These are phyloP conservation scores for Lampris megalopsis DNA, from an alignment of 2,113 vertebrate genomes.

Conservation along the genomic window DNA sequence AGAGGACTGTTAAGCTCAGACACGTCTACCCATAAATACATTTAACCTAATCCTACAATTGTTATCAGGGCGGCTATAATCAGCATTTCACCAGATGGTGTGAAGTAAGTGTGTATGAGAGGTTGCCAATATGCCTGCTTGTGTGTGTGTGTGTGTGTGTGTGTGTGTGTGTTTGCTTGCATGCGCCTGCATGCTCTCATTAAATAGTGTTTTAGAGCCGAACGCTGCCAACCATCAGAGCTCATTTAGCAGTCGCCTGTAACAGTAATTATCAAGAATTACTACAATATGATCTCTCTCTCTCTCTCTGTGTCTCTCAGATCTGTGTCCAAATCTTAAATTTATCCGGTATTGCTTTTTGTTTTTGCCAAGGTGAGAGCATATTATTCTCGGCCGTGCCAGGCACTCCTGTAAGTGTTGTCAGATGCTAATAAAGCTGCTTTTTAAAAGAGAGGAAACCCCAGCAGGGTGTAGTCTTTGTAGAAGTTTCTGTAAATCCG, in stretches of 20 bases:
- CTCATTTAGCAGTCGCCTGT: constrained; percentile 56
- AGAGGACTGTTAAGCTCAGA: constrained; percentile 35
- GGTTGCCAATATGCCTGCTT: background rate
- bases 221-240: constrained; percentile 53
- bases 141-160: background rate
- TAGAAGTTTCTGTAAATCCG: constrained; percentile 11
- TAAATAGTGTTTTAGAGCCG: constrained; percentile 51
- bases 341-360: constrained; percentile 37
- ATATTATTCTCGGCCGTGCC: constrained; percentile 42
- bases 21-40: constrained; percentile 13
- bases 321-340: constrained; percentile 68
- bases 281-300: constrained; percentile 50
- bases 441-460: constrained; percentile 25
- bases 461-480: constrained; percentile 29
- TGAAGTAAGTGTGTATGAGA: background rate
- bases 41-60: constrained; percentile 5
- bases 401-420: constrained; percentile 66
- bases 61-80: constrained; percentile 16
- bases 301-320: constrained; percentile 45
- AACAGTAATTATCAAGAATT: constrained; percentile 65
- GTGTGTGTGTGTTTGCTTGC: constrained; percentile 12
- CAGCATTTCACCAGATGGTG: constrained; percentile 51
- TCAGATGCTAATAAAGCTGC: constrained; percentile 71
- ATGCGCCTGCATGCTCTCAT: constrained; percentile 34
- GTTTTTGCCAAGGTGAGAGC: constrained; percentile 27